Evolutionary conservation across 2,888 invertebrate species (phyloP).

Genomic region (Alitta virens): DNA sequence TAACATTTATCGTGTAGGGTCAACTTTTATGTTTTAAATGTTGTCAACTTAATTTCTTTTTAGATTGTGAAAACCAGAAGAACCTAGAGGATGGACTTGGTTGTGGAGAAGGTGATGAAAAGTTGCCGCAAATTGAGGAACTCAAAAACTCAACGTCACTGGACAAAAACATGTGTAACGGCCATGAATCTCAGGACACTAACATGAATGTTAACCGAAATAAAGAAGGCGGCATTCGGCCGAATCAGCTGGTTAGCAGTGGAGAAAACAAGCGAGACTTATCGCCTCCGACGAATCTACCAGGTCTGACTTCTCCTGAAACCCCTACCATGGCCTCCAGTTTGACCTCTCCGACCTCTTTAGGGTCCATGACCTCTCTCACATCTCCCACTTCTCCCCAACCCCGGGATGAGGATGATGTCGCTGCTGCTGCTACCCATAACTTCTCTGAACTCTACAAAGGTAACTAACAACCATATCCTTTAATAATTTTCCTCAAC

Average conservation of each 20-base stretch:
- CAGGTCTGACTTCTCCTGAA: background rate
- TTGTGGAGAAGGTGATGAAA: no score
- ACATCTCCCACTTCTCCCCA: background rate
- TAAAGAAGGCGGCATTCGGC: background rate
- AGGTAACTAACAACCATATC: no score
- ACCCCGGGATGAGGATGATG: no score
- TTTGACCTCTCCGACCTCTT: background rate
- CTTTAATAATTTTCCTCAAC: no score
- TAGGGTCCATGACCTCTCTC: background rate
- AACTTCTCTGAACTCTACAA: no score
- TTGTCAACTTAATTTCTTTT: conserved; percentile 1
- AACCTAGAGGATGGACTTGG: background rate
- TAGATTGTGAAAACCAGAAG: background rate
- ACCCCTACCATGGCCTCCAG: no score
- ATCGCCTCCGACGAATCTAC: background rate
- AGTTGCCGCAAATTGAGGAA: no score
- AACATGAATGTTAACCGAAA: conserved; percentile 11
- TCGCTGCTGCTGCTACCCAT: no score
- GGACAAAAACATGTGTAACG: conserved; percentile 21
- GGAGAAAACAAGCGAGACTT: background rate
- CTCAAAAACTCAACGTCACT: background rate
- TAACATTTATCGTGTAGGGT: no score
- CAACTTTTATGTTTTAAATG: conserved; percentile 5
- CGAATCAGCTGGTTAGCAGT: background rate
- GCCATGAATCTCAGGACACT: conserved; percentile 17